Base-by-base conservation (phyloP, 1,140 invertebrate genomes). In the Heliothis virescens region DNA sequence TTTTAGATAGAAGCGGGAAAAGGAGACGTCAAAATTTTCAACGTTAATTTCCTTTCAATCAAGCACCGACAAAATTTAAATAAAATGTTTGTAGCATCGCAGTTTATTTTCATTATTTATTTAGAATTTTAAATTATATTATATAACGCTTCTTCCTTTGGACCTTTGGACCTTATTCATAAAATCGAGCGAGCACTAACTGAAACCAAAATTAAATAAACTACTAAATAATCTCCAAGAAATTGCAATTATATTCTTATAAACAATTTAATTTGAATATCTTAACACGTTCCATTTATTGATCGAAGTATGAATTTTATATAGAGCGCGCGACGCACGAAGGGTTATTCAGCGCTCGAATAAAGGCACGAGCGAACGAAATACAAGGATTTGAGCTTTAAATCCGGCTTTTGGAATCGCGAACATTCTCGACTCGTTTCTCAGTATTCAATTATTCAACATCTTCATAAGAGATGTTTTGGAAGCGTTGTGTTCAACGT, bases 231-330 rank as follows among this genome's bases (percentile, higher is more conserved):
- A 15, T 59, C 10, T 59, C 21, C 0, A 12, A 4, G 12, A 21
- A 16, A 11, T 57, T 12, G 10, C 21, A 59, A 57, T 59, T 12
- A 3, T 57, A 18, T 21, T 16, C 5, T 9, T 16, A 16, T 1
- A 16, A 16, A n/a, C 5, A n/a, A 63, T n/a, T 41, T 41, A 62
- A 75, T 50, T 62, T 50, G 10, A 60, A 50, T 62, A 50, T 57
- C 34, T 50, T 11, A 16, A 12, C 13, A 63, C 29, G 2, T 47
- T 16, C 53, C 18, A 48, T 60, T 10, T 41, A 48, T 74, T 74
- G 60, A 74, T 74, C 55, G 41, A 60, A 74, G 16, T 74, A 74
- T 74, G 72, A 74, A 74, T 74, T 74, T 60, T 74, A 16, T 57
- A 74, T 74, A 48, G 13, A 41, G 57, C 57, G 9, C 26, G 29